These are phyloP conservation scores for Barbus barbus DNA, from an alignment of 2,113 vertebrate species.

Conservation along the genomic window DNA sequence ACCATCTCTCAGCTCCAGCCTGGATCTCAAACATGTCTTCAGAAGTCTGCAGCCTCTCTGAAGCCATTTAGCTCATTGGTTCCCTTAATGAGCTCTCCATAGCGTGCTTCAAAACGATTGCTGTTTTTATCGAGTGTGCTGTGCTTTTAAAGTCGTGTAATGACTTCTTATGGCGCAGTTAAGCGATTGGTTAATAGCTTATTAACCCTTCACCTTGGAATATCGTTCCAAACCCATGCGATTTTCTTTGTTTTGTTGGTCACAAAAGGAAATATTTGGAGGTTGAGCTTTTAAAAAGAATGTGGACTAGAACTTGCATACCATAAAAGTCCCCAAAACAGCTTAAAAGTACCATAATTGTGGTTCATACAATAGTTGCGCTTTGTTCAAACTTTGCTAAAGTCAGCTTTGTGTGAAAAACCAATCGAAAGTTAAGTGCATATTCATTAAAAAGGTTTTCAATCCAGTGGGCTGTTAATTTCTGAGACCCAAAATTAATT, in stretches of 20 bases:
- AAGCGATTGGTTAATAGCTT: slow-evolving; percentile 26
- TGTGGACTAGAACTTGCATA: background rate
- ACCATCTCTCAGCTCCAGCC: slow-evolving; percentile 11
- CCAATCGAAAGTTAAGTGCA: background rate
- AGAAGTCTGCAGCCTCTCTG: slow-evolving; percentile 11
- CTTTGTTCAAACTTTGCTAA: too few species aligned
- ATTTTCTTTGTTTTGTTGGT: background rate
- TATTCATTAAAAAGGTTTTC: too few species aligned
- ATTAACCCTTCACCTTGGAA: background rate
- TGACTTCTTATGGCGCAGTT: slow-evolving; percentile 31
- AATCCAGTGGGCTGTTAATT: too few species aligned
- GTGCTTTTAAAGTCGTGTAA: slow-evolving; percentile 28
- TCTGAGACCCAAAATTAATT: background rate
- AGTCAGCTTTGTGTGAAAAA: background rate
- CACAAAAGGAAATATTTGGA: background rate
- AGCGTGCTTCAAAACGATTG: slow-evolving; percentile 20
- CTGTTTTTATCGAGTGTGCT: slow-evolving; percentile 7
- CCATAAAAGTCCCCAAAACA: background rate
- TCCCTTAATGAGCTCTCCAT: slow-evolving; percentile 10
- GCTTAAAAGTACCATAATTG: background rate
- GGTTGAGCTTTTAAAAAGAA: background rate
- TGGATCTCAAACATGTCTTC: slow-evolving; percentile 18
- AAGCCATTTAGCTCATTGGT: background rate
- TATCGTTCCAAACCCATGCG: background rate
- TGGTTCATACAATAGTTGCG: too few species aligned